Evolutionary conservation across 2,888 invertebrate genomes (phyloP).

Genomic region (Hirtodrosophila alboralis): DNA sequence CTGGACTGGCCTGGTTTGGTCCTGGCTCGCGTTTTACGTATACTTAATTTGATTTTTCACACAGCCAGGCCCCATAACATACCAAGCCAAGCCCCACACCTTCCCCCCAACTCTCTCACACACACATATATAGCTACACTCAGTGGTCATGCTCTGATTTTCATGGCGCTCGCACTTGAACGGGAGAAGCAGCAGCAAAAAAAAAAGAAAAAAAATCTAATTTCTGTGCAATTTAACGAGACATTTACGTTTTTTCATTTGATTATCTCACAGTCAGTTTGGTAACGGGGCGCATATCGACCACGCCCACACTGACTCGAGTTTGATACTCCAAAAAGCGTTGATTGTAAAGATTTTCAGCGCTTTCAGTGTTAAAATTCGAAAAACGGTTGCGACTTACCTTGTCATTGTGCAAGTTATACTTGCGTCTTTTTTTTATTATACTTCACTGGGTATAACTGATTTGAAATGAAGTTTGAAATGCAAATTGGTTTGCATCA

Average conservation of each 20-base stretch:
- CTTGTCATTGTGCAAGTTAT: slow-evolving; percentile 51
- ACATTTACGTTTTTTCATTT: slow-evolving; percentile 83
- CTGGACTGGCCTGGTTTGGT: slow-evolving; percentile 28
- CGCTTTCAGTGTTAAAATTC: slow-evolving; percentile 43
- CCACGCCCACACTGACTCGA: slow-evolving; percentile 20
- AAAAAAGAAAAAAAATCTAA: slow-evolving; percentile 74
- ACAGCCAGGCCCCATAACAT: slow-evolving; percentile 41
- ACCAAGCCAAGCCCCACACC: slow-evolving; percentile 3
- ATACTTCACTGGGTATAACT: not conserved
- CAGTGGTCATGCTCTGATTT: slow-evolving; percentile 79
- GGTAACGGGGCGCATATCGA: slow-evolving; percentile 48
- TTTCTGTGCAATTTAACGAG: slow-evolving; percentile 83
- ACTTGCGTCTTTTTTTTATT: slow-evolving; percentile 31
- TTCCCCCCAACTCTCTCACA: slow-evolving; percentile 20
- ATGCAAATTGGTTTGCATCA: no score
- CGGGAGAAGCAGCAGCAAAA: slow-evolving; percentile 18
- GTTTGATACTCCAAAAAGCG: slow-evolving; percentile 35
- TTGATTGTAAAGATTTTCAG: slow-evolving; percentile 68
- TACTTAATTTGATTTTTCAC: slow-evolving; percentile 78
- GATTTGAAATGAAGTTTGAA: not conserved
- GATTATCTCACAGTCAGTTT: slow-evolving; percentile 81
- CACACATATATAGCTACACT: slow-evolving; percentile 20
- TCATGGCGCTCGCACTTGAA: slow-evolving; percentile 49
- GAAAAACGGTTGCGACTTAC: slow-evolving; percentile 54
- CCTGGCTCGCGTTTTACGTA: slow-evolving; percentile 77